Evolutionary conservation across 37 sponge, comb jelly and placozoan species (phyloP).

Genomic region (Petrosia ficiformis): DNA sequence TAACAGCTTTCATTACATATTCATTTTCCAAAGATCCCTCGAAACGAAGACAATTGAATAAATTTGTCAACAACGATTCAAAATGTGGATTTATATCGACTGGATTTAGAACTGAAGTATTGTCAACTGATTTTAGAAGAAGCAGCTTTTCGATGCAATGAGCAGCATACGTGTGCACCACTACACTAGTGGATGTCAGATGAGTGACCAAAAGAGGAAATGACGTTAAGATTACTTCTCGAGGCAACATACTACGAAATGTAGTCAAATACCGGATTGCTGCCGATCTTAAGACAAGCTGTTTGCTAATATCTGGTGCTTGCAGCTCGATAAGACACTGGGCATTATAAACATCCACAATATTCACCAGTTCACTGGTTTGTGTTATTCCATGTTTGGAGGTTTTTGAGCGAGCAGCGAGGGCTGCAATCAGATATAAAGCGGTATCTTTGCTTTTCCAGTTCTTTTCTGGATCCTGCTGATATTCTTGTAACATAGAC

Average conservation of each 20-base stretch:
- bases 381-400: constrained; percentile 91
- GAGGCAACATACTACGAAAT: constrained; percentile 84
- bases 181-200: constrained; percentile 52
- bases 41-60: constrained; percentile 66
- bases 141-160: constrained; percentile 91
- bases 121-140: constrained; percentile 38
- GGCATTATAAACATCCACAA: constrained; percentile 76
- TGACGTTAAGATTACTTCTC: constrained; percentile 55
- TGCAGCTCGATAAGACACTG: constrained; percentile 88
- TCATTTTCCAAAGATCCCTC: constrained; percentile 89
- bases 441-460: constrained; percentile 94
- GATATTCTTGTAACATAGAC: constrained; percentile 69
- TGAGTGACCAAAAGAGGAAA: constrained; percentile 70
- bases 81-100: constrained; percentile 68
- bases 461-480: constrained; percentile 62
- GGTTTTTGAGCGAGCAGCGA: constrained; percentile 89
- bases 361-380: constrained; percentile 85
- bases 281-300: constrained; percentile 85
- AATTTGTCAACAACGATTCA: constrained; percentile 57
- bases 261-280: constrained; percentile 89
- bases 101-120: constrained; percentile 18
- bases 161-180: constrained; percentile 98
- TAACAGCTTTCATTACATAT: constrained; percentile 92
- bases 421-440: constrained; percentile 90
- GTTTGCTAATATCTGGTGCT: constrained; percentile 38